Evolutionary conservation across 2,888 invertebrate species (phyloP).

Genomic region (Cataglyphis cursor): DNA sequence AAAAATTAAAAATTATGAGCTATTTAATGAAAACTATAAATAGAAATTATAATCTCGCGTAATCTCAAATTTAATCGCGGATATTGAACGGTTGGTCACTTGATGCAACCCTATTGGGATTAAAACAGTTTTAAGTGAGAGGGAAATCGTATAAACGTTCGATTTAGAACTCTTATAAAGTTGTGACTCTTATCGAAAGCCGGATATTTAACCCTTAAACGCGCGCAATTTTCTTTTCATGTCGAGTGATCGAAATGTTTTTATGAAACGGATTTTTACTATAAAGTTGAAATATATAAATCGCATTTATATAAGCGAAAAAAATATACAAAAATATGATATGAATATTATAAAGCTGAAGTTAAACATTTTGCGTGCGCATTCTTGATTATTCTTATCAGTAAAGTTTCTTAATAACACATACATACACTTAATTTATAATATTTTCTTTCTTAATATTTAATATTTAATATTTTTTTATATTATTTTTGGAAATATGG

Average conservation of each 20-base stretch:
- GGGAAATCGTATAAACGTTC: conserved; percentile 45
- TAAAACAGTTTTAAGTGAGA: conserved; percentile 25
- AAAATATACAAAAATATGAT: background rate
- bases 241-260: conserved; percentile 38
- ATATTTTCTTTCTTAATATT: background rate
- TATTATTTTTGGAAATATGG: background rate
- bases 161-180: conserved; percentile 49
- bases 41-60: background rate
- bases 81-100: conserved; percentile 43
- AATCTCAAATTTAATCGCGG: conserved; percentile 37
- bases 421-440: background rate
- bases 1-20: background rate
- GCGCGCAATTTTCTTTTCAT: conserved; percentile 26
- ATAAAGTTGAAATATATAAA: background rate
- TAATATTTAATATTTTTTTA: background rate
- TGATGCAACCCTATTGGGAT: conserved; percentile 20
- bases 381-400: background rate
- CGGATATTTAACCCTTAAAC: conserved; percentile 47
- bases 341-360: background rate
- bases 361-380: background rate
- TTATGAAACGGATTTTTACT: background rate
- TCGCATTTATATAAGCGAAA: background rate
- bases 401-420: background rate
- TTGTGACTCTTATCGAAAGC: conserved; percentile 45
- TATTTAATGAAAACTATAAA: conserved; percentile 4